These are phyloP conservation scores for Phalanger gymnotis DNA, from an alignment of 2,797 vertebrate species.

Conservation along the genomic window DNA sequence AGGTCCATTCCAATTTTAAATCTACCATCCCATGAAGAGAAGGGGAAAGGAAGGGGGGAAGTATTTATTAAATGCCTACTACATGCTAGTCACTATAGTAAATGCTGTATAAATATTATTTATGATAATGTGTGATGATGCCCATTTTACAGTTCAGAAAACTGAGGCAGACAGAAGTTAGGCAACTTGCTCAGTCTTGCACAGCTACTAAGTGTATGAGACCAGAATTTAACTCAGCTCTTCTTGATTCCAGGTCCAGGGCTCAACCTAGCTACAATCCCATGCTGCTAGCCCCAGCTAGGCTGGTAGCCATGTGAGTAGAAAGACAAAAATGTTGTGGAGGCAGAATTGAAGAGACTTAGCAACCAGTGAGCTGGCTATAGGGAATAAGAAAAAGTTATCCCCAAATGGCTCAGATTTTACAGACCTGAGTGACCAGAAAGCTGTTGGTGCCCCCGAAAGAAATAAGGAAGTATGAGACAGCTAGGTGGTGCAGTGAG, in stretches of 20 bases:
- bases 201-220: not conserved
- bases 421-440: not conserved
- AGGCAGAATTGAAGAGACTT: not conserved
- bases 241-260: not conserved
- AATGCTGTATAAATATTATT: not conserved
- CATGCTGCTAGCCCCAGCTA: not conserved
- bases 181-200: not conserved
- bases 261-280: not conserved
- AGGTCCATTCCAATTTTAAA: not conserved
- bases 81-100: not conserved
- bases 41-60: not conserved
- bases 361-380: not conserved
- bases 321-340: not conserved
- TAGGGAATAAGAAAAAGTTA: not conserved
- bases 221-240: not conserved
- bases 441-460: not conserved
- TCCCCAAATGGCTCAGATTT: not conserved
- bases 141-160: not conserved
- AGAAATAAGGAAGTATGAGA: too few species aligned
- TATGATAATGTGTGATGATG: not conserved
- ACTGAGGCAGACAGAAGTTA: not conserved
- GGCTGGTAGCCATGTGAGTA: not conserved
- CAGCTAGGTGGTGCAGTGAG: too few species aligned
- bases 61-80: not conserved
- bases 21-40: not conserved